phyloP scores from a whole-genome alignment of 2,888 invertebrate species.

The Caenorhabditis becei region DNA sequence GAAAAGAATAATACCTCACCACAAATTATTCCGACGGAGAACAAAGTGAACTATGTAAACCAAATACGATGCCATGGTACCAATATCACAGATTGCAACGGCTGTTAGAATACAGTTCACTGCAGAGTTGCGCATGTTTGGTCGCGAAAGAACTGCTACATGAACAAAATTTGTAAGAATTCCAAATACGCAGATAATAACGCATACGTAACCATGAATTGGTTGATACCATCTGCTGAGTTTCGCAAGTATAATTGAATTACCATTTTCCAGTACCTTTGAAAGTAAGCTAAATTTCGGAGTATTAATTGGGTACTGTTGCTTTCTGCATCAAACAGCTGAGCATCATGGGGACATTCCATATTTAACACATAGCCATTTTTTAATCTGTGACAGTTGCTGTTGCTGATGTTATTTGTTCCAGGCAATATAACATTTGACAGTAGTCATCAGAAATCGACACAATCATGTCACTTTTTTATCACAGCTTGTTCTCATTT shows the following conservation, averaged over 20 bases:
- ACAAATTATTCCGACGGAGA: constrained; percentile 61
- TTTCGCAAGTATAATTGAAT: constrained; percentile 29
- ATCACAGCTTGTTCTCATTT: too few relatives aligned
- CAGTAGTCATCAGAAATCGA: too few relatives aligned
- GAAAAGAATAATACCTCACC: too few relatives aligned
- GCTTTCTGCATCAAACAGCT: constrained; percentile 74
- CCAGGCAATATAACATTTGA: too few relatives aligned
- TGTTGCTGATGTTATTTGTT: too few relatives aligned
- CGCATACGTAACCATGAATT: constrained; percentile 78
- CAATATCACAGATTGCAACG: constrained; percentile 79
- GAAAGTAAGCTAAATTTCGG: constrained; percentile 67
- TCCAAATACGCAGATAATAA: constrained; percentile 79
- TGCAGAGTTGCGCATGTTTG: constrained; percentile 73
- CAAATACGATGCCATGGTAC: constrained; percentile 78
- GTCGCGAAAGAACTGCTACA: constrained; percentile 77
- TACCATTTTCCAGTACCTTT: too few relatives aligned
- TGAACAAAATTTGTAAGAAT: constrained; percentile 79
- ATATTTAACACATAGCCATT: constrained; percentile 63
- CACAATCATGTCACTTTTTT: too few relatives aligned
- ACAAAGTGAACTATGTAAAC: constrained; percentile 79
- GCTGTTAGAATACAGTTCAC: constrained; percentile 78
- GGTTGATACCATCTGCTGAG: constrained; percentile 76
- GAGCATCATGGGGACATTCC: constrained; percentile 76
- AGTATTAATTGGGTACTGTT: constrained; percentile 72
- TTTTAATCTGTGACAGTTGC: too few relatives aligned